These are phyloP conservation scores for Torymus texanus DNA, from an alignment of 2,888 invertebrate species.

Conservation along the genomic window DNA sequence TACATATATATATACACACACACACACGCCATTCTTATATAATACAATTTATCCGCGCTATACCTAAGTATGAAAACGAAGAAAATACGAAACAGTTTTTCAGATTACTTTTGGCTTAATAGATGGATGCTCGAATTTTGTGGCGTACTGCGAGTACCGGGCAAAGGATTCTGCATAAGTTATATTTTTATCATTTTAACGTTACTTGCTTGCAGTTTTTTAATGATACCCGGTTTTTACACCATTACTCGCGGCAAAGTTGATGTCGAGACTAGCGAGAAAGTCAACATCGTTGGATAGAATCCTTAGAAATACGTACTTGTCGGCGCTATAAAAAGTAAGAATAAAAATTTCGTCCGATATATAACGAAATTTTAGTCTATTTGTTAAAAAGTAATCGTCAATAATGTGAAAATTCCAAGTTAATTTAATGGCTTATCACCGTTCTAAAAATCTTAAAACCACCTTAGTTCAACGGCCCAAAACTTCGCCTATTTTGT, in stretches of 20 bases:
- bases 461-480: too few relatives aligned
- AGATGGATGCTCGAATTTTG: slow-evolving; percentile 6
- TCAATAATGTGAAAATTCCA: too few relatives aligned
- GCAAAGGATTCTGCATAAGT: background rate
- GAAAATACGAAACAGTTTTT: background rate
- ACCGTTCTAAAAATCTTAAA: too few relatives aligned
- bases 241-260: background rate
- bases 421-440: too few relatives aligned
- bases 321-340: slow-evolving; percentile 12
- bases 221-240: background rate
- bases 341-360: background rate
- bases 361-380: background rate
- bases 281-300: slow-evolving; percentile 8
- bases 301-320: slow-evolving; percentile 7
- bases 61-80: background rate
- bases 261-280: background rate
- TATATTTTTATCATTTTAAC: background rate
- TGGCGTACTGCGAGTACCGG: background rate
- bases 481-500: too few relatives aligned
- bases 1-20: too few relatives aligned
- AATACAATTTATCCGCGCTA: too few relatives aligned
- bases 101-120: slow-evolving; percentile 18
- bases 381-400: too few relatives aligned
- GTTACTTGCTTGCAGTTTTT: background rate
- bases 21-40: too few relatives aligned